Base-by-base conservation (phyloP, 2,888 invertebrate species). In the Ditula angustiorana region DNA sequence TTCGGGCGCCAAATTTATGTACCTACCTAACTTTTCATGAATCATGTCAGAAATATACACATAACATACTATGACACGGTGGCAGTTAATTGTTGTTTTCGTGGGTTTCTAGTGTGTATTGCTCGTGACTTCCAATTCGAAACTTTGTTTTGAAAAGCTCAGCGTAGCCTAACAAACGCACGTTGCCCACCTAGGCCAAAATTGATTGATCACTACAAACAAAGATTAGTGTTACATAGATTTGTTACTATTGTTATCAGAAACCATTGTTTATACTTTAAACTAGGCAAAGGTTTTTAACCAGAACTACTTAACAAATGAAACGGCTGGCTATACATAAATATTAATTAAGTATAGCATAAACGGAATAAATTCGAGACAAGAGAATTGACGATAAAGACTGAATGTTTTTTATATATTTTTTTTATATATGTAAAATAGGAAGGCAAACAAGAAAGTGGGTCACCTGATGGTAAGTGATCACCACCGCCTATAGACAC, bases 91-190 rank as follows among this genome's bases (percentile, higher is more conserved):
- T 30, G 26, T 46, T 57, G 44, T 52, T 49, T 56, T 44, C 23
- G 24, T 21, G 19, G 3, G 49, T 37, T 52, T 63, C 57, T 63
- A 57, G 57, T 57, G 28, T 13, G 61, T 57, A 33, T 44, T 24
- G 50, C 44, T 24, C 30, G 19, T 47, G 35, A 56, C 33, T 57
- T 64, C 70, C 67, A 69, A 70, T 73, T 71, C 69, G 70, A 74
- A 62, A 74, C 69, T 71, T 81, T 85, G 85, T 85, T 81, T 77
- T 77, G 69, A 69, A 72, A 75, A 69, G 61, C 60, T 68, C 35
- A 53, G 66, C 60, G 28, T 16, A 47, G 28, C 57, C 46, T 37
- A 57, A 55, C 59, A 23, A 49, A 37, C 59, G 41, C 52, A 62
- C 61, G 64, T 66, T 57, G 60, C 65, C 55, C 68, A 61, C 68